phyloP scores from a whole-genome alignment of 2,888 invertebrate genomes.

The Drosophila nr. fundita region DNA sequence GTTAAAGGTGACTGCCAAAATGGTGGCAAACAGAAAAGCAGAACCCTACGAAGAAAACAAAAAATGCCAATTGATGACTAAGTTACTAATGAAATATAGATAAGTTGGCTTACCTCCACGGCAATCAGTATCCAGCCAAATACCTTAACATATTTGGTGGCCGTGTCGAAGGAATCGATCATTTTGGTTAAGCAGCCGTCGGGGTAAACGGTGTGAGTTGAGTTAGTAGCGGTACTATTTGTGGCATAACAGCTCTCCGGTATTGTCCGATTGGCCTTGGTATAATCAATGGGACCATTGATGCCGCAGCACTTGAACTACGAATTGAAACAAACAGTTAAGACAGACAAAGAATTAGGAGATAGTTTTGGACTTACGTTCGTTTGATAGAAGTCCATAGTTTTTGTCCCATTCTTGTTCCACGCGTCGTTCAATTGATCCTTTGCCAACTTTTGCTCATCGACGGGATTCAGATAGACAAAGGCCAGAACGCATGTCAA shows the following conservation, averaged over 20 bases:
- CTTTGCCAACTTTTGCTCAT: constrained; percentile 43
- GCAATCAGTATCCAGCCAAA: constrained; percentile 89
- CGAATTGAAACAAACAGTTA: constrained; percentile 79
- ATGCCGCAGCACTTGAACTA: constrained; percentile 81
- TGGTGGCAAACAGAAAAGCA: constrained; percentile 93
- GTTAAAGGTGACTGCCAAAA: constrained; percentile 93
- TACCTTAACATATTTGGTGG: constrained; percentile 87
- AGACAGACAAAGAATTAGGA: constrained; percentile 82
- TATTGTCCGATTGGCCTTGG: constrained; percentile 50
- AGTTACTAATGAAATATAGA: constrained; percentile 8
- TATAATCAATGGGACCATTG: constrained; percentile 69
- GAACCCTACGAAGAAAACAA: constrained; percentile 76
- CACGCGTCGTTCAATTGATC: constrained; percentile 85
- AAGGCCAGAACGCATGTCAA: constrained; percentile 86
- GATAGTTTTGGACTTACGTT: constrained; percentile 49
- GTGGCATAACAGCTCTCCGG: constrained; percentile 72
- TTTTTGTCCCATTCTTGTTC: constrained; percentile 73
- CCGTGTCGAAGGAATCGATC: constrained; percentile 49
- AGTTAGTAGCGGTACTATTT: constrained; percentile 9
- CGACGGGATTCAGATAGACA: constrained; percentile 63
- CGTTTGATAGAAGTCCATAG: constrained; percentile 69
- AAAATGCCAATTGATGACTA: neutral
- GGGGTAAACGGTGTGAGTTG: constrained; percentile 27
- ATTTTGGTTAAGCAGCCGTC: constrained; percentile 71
- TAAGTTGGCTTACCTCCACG: constrained; percentile 87